phyloP scores from a whole-genome alignment of 2,113 vertebrate genomes.

The Xyrauchen texanus region DNA sequence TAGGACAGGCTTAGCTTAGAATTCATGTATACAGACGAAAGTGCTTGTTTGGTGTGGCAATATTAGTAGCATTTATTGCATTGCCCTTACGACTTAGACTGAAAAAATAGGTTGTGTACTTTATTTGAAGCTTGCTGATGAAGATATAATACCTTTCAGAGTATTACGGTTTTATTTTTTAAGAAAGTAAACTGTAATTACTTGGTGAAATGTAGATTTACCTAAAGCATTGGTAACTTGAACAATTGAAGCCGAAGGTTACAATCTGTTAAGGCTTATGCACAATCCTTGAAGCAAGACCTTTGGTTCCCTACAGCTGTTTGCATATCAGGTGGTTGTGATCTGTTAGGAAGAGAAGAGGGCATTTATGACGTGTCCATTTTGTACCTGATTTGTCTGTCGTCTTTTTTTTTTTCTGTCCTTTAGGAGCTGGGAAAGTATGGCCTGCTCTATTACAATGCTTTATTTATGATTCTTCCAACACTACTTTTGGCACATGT shows the following conservation, averaged over 20 bases:
- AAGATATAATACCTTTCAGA: too few species aligned
- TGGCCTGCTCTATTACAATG: constrained; percentile 95
- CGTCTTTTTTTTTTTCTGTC: constrained; percentile 13
- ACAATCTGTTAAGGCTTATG: not conserved
- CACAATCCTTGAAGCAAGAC: not conserved
- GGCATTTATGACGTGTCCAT: not conserved
- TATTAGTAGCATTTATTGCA: too few species aligned
- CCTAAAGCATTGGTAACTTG: not conserved
- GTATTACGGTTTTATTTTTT: too few species aligned
- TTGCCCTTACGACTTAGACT: too few species aligned
- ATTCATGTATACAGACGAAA: too few species aligned
- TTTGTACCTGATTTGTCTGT: not conserved
- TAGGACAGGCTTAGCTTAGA: not conserved
- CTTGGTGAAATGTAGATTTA: not conserved
- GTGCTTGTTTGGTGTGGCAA: too few species aligned
- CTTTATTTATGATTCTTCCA: constrained; percentile 95
- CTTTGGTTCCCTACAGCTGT: not conserved
- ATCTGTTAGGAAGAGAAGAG: not conserved
- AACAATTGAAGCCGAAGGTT: not conserved
- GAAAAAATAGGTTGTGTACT: not conserved
- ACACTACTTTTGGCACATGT: constrained; percentile 85
- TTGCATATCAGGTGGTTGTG: constrained; percentile 16
- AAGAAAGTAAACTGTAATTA: too few species aligned
- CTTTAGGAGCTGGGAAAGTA: constrained; percentile 94
- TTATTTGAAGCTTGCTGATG: not conserved